A percentile compares a stretch with the other conserved stretches of the same genome.
phyloP scores from a whole-genome alignment of 2,113 vertebrate species.

The Myrmecobius fasciatus region DNA sequence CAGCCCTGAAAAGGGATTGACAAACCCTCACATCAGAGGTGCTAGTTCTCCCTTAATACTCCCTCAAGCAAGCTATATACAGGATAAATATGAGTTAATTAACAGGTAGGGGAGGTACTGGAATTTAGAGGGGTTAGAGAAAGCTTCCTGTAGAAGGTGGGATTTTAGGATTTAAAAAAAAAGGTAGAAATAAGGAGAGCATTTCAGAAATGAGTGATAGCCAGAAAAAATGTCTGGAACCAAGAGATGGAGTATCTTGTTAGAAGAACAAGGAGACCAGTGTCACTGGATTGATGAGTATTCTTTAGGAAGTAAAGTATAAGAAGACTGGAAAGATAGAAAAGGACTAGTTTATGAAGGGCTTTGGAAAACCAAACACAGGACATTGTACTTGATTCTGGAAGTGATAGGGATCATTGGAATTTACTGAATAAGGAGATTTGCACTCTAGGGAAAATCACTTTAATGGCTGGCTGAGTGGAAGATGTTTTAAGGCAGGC shows the following conservation, averaged over 20 bases:
- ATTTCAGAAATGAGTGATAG: neutral
- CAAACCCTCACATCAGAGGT: neutral
- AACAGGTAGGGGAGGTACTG: neutral
- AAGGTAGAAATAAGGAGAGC: neutral
- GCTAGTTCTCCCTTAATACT: neutral
- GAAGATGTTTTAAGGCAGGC: neutral
- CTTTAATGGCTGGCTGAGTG: neutral
- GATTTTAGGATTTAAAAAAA: neutral
- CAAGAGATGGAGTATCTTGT: neutral
- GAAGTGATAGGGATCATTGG: neutral
- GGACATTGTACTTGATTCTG: neutral
- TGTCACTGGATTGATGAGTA: neutral
- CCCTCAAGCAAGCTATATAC: neutral
- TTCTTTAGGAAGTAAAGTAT: neutral
- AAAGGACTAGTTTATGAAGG: too few species aligned
- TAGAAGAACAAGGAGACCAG: neutral
- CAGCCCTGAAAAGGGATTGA: too few species aligned
- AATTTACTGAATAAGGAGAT: neutral
- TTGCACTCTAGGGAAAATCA: neutral
- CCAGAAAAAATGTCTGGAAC: neutral
- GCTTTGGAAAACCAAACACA: neutral
- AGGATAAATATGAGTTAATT: neutral
- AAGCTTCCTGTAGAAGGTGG: neutral
- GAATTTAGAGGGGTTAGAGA: neutral
- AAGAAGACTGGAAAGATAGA: too few species aligned